Evolutionary conservation across 2,113 vertebrate genomes (phyloP).

Genomic region (Mus musculus): DNA sequence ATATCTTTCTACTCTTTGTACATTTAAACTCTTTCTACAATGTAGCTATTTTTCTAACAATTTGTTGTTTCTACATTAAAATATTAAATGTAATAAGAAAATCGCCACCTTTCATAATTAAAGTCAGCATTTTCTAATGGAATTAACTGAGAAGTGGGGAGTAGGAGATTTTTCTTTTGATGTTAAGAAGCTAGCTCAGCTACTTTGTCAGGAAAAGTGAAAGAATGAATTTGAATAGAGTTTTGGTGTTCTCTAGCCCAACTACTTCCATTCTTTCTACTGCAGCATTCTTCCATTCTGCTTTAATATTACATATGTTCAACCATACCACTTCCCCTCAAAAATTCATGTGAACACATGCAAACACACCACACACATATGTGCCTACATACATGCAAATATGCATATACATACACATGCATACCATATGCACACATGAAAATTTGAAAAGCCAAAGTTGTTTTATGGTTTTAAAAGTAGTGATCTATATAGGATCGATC

Average conservation of each 20-base stretch:
- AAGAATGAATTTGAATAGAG: not conserved
- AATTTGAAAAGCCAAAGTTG: not conserved
- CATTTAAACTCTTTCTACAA: not conserved
- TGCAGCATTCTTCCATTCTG: not conserved
- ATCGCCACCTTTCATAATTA: conserved; percentile 30
- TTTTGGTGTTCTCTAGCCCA: not conserved
- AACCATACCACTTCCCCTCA: not conserved
- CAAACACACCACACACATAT: not conserved
- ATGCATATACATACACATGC: not conserved
- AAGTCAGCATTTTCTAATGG: conserved; percentile 59
- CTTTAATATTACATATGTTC: not conserved
- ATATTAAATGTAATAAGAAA: not conserved
- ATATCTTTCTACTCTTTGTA: conserved; percentile 1
- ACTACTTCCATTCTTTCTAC: not conserved
- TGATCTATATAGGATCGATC: conserved; percentile 27
- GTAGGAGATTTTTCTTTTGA: conserved; percentile 53
- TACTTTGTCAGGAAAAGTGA: conserved; percentile 26
- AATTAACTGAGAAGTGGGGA: not conserved
- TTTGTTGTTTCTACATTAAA: not conserved
- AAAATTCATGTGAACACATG: not conserved
- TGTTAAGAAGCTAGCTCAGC: conserved; percentile 44
- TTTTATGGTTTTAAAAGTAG: not conserved
- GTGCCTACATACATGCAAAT: not conserved
- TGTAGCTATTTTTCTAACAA: conserved; percentile 56
- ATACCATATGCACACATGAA: not conserved